Conservation (phyloP, 1,140 invertebrate genomes). For the Whitmania pigra region DNA sequence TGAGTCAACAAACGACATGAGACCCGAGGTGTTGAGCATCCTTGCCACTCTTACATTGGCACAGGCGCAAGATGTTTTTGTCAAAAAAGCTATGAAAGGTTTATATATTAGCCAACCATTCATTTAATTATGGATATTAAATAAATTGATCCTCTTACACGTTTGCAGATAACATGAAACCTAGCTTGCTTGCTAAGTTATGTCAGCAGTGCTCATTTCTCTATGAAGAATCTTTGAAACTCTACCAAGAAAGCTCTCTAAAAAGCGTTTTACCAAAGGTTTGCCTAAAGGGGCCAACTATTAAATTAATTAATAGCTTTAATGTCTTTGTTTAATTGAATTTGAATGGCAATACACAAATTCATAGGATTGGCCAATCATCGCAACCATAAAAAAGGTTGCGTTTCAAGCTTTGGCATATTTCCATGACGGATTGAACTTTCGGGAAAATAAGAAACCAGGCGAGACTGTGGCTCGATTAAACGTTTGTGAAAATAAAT, state of each 20-base stretch:
- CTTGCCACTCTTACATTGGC: constrained; percentile 80
- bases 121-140: not conserved
- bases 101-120: constrained; percentile 21
- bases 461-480: constrained; percentile 85
- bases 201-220: constrained; percentile 81
- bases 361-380: constrained; percentile 44
- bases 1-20: constrained; percentile 86
- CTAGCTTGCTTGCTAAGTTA: constrained; percentile 76
- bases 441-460: constrained; percentile 63
- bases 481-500: constrained; percentile 41
- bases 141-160: not conserved
- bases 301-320: not conserved
- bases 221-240: constrained; percentile 75
- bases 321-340: not conserved
- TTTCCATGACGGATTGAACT: constrained; percentile 72
- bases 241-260: constrained; percentile 65
- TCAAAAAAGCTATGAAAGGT: constrained; percentile 82
- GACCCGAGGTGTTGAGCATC: constrained; percentile 74
- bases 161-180: constrained; percentile 76
- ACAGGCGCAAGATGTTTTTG: constrained; percentile 93
- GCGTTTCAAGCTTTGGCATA: constrained; percentile 74
- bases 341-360: not conserved
- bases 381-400: constrained; percentile 69
- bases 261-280: constrained; percentile 73
- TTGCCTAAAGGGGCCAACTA: constrained; percentile 11